Base-by-base conservation (phyloP, 1,140 invertebrate species). In the Camponotus floridanus region DNA sequence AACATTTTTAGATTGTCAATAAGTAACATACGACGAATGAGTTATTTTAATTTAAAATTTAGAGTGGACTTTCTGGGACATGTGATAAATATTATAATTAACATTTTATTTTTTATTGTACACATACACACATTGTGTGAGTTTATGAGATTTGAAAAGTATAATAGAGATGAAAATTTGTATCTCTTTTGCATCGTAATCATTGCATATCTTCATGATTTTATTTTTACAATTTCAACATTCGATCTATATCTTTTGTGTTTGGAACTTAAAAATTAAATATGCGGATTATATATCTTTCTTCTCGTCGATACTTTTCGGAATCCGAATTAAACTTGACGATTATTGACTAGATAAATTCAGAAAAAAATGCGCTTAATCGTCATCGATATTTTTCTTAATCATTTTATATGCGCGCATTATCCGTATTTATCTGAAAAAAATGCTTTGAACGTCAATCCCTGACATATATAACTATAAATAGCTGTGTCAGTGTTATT, bases 381-480 rank as follows among this genome's bases (percentile, higher is more conserved):
- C n/a, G n/a, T 5, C n/a, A 21, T 45, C 0, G 36, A 45, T 31
- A 65, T 26, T 21, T 67, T n/a, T 79, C 45, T 26, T 79, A 13
- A 2, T 33, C 18, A 11, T 7, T 79, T 67, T 39, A n/a, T 36
- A 21, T 36, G n/a, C 4, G 21, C 15, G 2, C 31, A 31, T 68
- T 68, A 68, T 51, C 21, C 36, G 9, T 15, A 15, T 78, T 68
- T 39, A n/a, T 39, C 6, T 0, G 8, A 68, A 68, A 65, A 65
- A 39, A 68, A 64, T 45, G 21, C 8, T 39, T 39, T 31, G 15
- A 26, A 42, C 15, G 55, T 26, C 6, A 39, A 42, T 61, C 55
- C 36, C 26, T 76, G 73, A 33, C 39, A 33, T 13, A 76, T 62
- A 62, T 45, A 62, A 45, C 18, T 64, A 76, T 42, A 64, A 64